Conservation (phyloP, 2,113 vertebrate species). For the Nerophis ophidion region DNA sequence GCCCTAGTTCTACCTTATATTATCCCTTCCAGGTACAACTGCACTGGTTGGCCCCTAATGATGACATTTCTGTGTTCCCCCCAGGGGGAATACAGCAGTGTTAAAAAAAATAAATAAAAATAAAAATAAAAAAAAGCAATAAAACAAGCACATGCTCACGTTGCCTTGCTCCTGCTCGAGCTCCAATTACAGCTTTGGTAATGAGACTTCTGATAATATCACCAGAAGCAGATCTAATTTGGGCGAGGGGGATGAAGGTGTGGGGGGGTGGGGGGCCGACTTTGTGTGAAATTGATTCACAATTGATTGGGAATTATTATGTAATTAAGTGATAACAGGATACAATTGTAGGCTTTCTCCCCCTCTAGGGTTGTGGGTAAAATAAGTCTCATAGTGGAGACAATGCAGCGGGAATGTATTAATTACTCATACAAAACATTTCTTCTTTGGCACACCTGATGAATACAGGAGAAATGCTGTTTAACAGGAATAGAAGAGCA, state of each 20-base stretch:
- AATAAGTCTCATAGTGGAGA: neutral
- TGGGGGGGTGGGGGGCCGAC: neutral
- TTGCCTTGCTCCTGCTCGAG: constrained; percentile 47
- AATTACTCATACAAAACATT: neutral
- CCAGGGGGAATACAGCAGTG: constrained; percentile 19
- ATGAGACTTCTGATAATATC: constrained; percentile 56
- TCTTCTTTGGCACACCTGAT: neutral
- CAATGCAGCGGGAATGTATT: neutral
- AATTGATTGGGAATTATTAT: constrained; percentile 1
- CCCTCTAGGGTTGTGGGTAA: neutral
- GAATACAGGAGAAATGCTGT: neutral
- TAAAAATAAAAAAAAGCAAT: constrained; percentile 47
- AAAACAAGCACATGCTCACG: neutral
- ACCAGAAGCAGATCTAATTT: constrained; percentile 31
- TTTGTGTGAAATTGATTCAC: constrained; percentile 21
- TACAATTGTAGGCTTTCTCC: neutral
- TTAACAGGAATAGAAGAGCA: neutral
- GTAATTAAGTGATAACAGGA: constrained; percentile 9
- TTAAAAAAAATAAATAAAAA: constrained; percentile 6
- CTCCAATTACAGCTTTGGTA: constrained; percentile 55
- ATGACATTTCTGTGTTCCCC: constrained; percentile 52
- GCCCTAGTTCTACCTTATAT: no score
- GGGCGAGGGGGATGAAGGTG: neutral
- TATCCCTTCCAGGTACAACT: neutral
- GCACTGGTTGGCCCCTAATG: constrained; percentile 52